Evolutionary conservation across 2,888 invertebrate genomes (phyloP), one percentile per base, ranked within the genome.

Genomic region (Drosophila hamatofila): DNA sequence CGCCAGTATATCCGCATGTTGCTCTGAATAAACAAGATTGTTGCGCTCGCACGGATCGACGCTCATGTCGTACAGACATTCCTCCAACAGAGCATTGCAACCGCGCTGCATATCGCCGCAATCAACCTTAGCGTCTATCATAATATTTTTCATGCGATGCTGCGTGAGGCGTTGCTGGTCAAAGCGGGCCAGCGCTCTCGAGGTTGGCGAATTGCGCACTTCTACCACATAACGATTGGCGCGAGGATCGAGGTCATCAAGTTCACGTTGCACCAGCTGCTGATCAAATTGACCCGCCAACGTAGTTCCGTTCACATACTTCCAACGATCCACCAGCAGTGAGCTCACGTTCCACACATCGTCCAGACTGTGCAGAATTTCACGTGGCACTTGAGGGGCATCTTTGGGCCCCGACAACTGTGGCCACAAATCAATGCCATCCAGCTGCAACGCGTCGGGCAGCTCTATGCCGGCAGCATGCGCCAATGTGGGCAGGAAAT

Each of bases 401-500:
- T 74, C 70, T 11, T 55, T 59, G 1, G 64, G 14, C 0, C 80
- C 76, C 0, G 79, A 91, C 67, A 96, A 93, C 18, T 95, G 93
- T 2, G 95, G 94, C 96, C 96, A 96, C 86, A 96, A 94, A 89
- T 96, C 95, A 9, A 95, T 92, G 16, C 96, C 96, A 79, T 96
- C 96, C 7, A 96, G 42, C 1, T 74, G 18, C 2, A 95, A 39
- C 0, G 68, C 25, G 0, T 68, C 35, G 2, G 78, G 27, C 12
- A 92, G 54, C 18, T 79, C 35, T 30, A 92, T 90, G n/a, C 81
- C 83, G 1, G 92, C 92, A 0, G 91, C 91, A 16, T 76, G 80
- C 0, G 91, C 91, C 96, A 93, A 92, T 0, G 98, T 97, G 0
- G 98, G 97, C 42, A 97, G 91, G 96, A 97, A 97, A 92, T 98